These are phyloP conservation scores for Galaxias olidus DNA, from an alignment of 2,797 vertebrate genomes.

Conservation along the genomic window DNA sequence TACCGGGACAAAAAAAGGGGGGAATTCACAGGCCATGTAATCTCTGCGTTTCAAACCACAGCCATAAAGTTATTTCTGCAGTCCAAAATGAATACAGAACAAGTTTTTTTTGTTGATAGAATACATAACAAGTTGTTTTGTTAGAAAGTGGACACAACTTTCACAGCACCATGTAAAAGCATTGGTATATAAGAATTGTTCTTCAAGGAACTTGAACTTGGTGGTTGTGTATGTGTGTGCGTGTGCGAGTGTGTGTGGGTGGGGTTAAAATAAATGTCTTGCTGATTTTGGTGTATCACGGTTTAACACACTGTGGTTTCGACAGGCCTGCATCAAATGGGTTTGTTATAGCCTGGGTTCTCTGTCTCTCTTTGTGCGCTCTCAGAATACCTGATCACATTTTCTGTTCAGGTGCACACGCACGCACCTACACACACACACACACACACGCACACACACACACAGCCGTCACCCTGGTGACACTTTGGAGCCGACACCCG, in stretches of 20 bases:
- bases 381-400: constrained; percentile 42
- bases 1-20: too few species aligned
- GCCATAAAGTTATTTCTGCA: too few species aligned
- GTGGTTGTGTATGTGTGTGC: too few species aligned
- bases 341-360: constrained; percentile 39
- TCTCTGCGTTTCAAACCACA: too few species aligned
- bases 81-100: too few species aligned
- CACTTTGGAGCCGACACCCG: constrained; percentile 54
- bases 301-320: constrained; percentile 8
- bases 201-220: too few species aligned
- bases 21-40: too few species aligned
- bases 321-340: constrained; percentile 44
- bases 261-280: not conserved
- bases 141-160: too few species aligned
- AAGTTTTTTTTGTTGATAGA: too few species aligned
- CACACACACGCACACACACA: constrained; percentile 41
- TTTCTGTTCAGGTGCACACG: constrained; percentile 52
- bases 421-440: constrained; percentile 41
- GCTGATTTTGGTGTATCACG: not conserved
- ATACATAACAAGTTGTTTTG: too few species aligned
- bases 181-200: too few species aligned
- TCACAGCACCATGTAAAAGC: too few species aligned
- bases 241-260: not conserved
- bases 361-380: constrained; percentile 24
- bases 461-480: constrained; percentile 51